A percentile compares a stretch with the other conserved stretches of the same genome.
Conservation (phyloP, 1,140 invertebrate genomes). For the Tetramorium alpestre region DNA sequence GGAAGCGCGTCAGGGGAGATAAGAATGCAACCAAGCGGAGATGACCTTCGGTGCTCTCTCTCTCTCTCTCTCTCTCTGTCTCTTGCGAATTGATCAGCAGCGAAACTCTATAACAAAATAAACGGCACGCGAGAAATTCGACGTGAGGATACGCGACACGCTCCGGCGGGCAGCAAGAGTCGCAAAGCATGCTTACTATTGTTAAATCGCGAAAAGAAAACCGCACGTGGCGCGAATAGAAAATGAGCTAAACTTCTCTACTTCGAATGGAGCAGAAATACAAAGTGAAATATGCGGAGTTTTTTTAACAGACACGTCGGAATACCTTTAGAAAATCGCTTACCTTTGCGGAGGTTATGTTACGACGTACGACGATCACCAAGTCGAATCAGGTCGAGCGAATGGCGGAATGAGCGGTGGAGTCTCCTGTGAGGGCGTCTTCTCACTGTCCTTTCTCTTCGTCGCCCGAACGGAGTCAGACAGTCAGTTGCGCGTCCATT, state of each 20-base stretch:
- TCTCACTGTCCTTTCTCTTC: neutral
- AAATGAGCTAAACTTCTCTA: neutral
- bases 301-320: neutral
- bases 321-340: neutral
- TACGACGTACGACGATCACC: neutral
- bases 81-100: no score
- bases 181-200: neutral
- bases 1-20: neutral
- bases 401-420: neutral
- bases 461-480: neutral
- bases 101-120: neutral
- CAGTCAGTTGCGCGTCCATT: slow-evolving; percentile 64
- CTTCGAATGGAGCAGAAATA: neutral
- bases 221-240: neutral
- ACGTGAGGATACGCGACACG: neutral
- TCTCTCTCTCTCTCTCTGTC: no score
- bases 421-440: neutral
- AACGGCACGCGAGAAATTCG: neutral
- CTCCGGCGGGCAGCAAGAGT: neutral
- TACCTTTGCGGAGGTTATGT: slow-evolving; percentile 71
- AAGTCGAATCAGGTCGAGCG: neutral
- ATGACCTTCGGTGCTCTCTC: no score
- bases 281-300: neutral
- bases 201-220: neutral
- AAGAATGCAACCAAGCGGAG: neutral